Evolutionary conservation across 2,888 invertebrate species (phyloP).

Genomic region (Caenorhabditis imperialis): DNA sequence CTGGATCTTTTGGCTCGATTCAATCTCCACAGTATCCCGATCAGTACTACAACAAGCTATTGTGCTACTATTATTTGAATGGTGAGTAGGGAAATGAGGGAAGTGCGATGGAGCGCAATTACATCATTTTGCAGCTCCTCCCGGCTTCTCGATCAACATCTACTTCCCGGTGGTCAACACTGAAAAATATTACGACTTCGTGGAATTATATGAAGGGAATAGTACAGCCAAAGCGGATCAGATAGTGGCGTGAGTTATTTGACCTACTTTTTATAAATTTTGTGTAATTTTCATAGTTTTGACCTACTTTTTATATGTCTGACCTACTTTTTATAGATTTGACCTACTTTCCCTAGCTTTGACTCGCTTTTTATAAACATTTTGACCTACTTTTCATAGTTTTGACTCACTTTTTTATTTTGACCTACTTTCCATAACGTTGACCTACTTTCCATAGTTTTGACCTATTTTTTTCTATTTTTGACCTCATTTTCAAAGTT

Average conservation of each 20-base stretch:
- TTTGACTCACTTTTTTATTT: too few relatives aligned
- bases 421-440: neutral
- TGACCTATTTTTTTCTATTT: too few relatives aligned
- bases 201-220: constrained; percentile 31
- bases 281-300: too few relatives aligned
- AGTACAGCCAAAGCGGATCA: constrained; percentile 9
- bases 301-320: neutral
- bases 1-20: constrained; percentile 22
- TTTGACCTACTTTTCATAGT: too few relatives aligned
- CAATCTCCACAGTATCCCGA: constrained; percentile 37
- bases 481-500: too few relatives aligned
- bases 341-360: too few relatives aligned
- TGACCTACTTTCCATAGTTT: too few relatives aligned
- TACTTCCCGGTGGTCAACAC: constrained; percentile 26
- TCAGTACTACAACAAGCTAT: constrained; percentile 84
- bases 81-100: constrained; percentile 82
- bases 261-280: neutral
- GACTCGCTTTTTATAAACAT: neutral
- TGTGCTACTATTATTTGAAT: constrained; percentile 96
- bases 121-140: constrained; percentile 11
- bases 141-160: constrained; percentile 14
- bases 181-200: constrained; percentile 22
- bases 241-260: constrained; percentile 13
- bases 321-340: neutral
- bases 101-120: neutral